These are phyloP conservation scores for Enteromius anoplus DNA, from an alignment of 2,797 vertebrate species.

Conservation along the genomic window DNA sequence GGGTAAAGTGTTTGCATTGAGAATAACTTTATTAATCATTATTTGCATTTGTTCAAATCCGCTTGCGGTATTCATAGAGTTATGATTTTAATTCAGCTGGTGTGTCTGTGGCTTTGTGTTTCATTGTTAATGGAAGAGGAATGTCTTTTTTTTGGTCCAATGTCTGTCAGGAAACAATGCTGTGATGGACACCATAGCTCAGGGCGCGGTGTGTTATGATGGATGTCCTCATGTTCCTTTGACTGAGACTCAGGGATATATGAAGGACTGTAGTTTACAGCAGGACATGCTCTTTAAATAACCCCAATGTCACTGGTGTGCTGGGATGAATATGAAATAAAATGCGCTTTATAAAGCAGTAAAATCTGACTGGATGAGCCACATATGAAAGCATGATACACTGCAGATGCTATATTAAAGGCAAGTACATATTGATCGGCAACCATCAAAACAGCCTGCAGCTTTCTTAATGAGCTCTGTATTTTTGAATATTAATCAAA, in stretches of 20 bases:
- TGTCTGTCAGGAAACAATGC: slow-evolving; percentile 48
- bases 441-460: neutral
- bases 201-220: slow-evolving; percentile 1
- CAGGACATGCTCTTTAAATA: slow-evolving; percentile 7
- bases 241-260: neutral
- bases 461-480: neutral
- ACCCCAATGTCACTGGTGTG: neutral
- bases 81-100: slow-evolving; percentile 66
- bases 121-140: slow-evolving; percentile 68
- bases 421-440: neutral
- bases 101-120: slow-evolving; percentile 52
- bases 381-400: neutral
- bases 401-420: neutral
- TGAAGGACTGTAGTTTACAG: slow-evolving; percentile 11
- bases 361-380: neutral
- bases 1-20: neutral
- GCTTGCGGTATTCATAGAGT: slow-evolving; percentile 75
- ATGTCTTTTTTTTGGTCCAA: slow-evolving; percentile 40
- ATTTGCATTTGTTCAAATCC: slow-evolving; percentile 58
- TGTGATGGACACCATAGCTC: slow-evolving; percentile 27
- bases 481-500: neutral
- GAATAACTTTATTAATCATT: neutral
- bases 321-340: slow-evolving; percentile 4
- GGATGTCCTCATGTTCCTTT: neutral
- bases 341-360: neutral